phyloP scores from a whole-genome alignment of 2,888 invertebrate genomes.

The Melanchra persicariae region DNA sequence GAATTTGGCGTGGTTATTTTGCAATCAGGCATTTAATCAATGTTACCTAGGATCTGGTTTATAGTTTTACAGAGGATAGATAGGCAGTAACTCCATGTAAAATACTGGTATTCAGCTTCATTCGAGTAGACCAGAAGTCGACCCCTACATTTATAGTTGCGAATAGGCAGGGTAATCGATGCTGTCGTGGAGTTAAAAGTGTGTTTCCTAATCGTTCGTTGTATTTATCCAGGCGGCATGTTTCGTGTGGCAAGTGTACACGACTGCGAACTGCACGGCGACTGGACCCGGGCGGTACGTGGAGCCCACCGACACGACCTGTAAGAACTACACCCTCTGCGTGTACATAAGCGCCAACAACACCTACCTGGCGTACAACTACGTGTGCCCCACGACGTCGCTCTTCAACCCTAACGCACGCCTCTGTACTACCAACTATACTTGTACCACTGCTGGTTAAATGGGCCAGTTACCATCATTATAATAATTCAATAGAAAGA shows the following conservation, averaged over 20 bases:
- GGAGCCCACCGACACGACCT: conserved; percentile 81
- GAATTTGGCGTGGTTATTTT: no score
- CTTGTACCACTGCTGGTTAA: conserved; percentile 29
- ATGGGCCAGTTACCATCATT: no score
- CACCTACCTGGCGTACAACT: conserved; percentile 78
- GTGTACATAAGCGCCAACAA: conserved; percentile 68
- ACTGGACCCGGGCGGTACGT: conserved; percentile 80
- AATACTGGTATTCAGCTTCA: no score
- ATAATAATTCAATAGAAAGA: no score
- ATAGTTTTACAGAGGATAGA: no score
- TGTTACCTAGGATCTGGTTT: no score
- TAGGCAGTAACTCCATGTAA: no score
- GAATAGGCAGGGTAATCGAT: no score
- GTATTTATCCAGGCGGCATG: conserved; percentile 9
- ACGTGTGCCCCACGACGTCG: conserved; percentile 84
- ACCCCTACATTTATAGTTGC: no score
- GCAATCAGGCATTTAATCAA: no score
- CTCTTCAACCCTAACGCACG: conserved; percentile 42
- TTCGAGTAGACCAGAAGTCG: no score
- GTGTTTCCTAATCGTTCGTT: neutral
- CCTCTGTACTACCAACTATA: conserved; percentile 36
- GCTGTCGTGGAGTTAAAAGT: neutral
- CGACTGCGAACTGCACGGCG: conserved; percentile 78
- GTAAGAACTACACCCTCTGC: conserved; percentile 85
- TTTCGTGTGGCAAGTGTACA: conserved; percentile 71